phyloP scores from a whole-genome alignment of 2,888 invertebrate genomes.

The Pyrocoelia pectoralis region DNA sequence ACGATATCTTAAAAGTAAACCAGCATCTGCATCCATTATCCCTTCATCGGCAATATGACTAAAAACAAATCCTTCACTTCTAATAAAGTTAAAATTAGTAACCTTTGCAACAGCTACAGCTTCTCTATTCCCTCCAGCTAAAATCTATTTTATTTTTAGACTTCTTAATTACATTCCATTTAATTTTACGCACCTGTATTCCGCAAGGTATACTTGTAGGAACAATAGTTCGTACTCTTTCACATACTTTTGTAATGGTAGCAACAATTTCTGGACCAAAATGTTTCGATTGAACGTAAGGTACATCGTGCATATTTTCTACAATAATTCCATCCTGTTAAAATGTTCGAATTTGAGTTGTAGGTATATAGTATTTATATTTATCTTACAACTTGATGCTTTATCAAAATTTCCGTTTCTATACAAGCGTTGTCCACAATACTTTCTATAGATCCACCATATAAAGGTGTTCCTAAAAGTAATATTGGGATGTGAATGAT shows the following conservation, averaged over 20 bases:
- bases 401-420: conserved; percentile 70
- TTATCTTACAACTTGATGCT: conserved; percentile 43
- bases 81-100: conserved; percentile 73
- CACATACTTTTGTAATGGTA: conserved; percentile 71
- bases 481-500: conserved; percentile 8
- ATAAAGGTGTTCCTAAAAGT: conserved; percentile 68
- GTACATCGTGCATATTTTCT: conserved; percentile 84
- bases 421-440: conserved; percentile 66
- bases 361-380: conserved; percentile 11
- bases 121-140: conserved; percentile 79
- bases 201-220: conserved; percentile 65
- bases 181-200: conserved; percentile 62
- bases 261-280: conserved; percentile 74
- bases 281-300: conserved; percentile 68
- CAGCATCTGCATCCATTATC: conserved; percentile 78
- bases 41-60: conserved; percentile 85
- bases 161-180: conserved; percentile 3
- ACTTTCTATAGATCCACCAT: conserved; percentile 62
- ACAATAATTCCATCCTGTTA: conserved; percentile 73
- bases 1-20: conserved; percentile 74
- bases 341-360: conserved; percentile 14
- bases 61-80: conserved; percentile 82
- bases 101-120: conserved; percentile 79
- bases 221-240: conserved; percentile 65
- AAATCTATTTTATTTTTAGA: conserved; percentile 61